Percentiles rank a stretch among this genome's conserved stretches.
These are phyloP conservation scores for Ecdyonurus torrentis DNA, from an alignment of 2,888 invertebrate genomes.

Conservation along the genomic window DNA sequence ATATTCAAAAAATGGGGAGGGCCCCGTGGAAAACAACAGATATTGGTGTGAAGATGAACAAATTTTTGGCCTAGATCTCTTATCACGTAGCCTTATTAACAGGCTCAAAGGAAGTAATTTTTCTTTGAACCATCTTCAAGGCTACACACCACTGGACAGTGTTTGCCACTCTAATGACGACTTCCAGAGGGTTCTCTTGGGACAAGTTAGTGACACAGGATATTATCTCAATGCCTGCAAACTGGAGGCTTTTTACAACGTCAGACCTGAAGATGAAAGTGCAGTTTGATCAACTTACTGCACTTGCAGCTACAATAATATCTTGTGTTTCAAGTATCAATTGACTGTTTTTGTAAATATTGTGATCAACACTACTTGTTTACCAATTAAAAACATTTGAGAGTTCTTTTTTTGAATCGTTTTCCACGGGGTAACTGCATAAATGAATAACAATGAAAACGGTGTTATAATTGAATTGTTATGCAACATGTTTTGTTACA, in stretches of 20 bases:
- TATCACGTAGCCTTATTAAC: conserved; percentile 7
- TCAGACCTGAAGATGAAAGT: neutral
- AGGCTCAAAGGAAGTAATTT: conserved; percentile 11
- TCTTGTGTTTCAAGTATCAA: too few species aligned
- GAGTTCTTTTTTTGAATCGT: neutral
- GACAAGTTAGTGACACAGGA: neutral
- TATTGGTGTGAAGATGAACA: neutral
- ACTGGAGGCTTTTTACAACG: neutral
- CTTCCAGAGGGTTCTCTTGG: neutral
- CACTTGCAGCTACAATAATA: too few species aligned
- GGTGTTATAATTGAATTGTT: neutral
- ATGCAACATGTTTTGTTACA: neutral
- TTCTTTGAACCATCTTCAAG: conserved; percentile 7
- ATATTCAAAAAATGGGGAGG: conserved; percentile 2
- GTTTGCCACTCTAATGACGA: neutral
- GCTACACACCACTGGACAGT: conserved; percentile 6
- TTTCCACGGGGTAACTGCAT: neutral
- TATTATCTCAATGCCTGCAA: neutral
- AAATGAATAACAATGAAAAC: neutral
- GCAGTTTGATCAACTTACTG: neutral
- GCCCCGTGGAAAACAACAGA: neutral
- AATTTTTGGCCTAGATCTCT: neutral
- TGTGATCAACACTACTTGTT: too few species aligned
- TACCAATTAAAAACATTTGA: too few species aligned
- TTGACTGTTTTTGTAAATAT: too few species aligned